These are phyloP conservation scores for Semicossyphus pulcher DNA, from an alignment of 2,113 vertebrate species.

Conservation along the genomic window DNA sequence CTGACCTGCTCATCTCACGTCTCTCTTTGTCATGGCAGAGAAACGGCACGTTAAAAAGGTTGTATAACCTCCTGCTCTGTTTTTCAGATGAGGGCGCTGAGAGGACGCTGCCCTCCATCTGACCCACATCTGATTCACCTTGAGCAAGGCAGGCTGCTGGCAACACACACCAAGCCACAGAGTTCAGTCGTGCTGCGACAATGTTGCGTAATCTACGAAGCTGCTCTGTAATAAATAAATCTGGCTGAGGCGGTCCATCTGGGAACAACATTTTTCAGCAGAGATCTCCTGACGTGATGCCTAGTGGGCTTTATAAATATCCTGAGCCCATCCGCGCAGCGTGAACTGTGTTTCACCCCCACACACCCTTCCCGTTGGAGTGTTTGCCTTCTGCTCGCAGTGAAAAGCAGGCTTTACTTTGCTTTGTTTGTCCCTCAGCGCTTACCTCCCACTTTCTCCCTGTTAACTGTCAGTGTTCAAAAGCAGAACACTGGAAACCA, in stretches of 20 bases:
- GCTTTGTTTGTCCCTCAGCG: conserved; percentile 80
- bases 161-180: conserved; percentile 49
- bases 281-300: conserved; percentile 74
- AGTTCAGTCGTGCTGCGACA: conserved; percentile 64
- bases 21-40: conserved; percentile 56
- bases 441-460: conserved; percentile 78
- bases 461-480: conserved; percentile 76
- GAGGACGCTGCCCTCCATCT: conserved; percentile 66
- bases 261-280: conserved; percentile 77
- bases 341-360: conserved; percentile 82
- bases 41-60: conserved; percentile 46
- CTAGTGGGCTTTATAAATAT: conserved; percentile 82
- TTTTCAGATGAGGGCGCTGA: conserved; percentile 38
- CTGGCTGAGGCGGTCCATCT: conserved; percentile 74
- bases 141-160: conserved; percentile 68
- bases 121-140: conserved; percentile 78
- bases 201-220: conserved; percentile 75
- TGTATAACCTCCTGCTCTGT: conserved; percentile 40
- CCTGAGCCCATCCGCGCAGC: conserved; percentile 69
- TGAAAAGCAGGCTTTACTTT: conserved; percentile 79
- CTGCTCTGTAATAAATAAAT: conserved; percentile 75
- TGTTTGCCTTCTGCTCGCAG: conserved; percentile 78
- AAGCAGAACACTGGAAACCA: conserved; percentile 79
- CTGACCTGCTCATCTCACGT: conserved; percentile 54
- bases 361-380: conserved; percentile 77